These are phyloP conservation scores for Erpornis zantholeuca DNA, from an alignment of 2,113 vertebrate genomes.

Conservation along the genomic window DNA sequence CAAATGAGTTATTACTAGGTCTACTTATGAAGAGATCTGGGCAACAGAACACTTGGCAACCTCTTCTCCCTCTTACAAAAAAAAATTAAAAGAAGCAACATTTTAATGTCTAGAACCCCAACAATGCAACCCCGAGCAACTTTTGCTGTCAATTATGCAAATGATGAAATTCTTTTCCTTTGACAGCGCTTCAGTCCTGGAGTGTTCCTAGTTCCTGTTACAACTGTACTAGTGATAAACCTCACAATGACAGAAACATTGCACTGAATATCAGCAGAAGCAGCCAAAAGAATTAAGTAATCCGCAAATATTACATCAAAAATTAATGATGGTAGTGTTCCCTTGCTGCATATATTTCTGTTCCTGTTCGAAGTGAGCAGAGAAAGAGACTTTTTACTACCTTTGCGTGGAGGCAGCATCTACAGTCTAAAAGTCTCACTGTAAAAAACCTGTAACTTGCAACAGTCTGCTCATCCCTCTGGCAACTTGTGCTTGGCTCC, in stretches of 20 bases:
- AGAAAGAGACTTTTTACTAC: neutral
- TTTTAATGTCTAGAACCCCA: neutral
- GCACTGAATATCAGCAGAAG: neutral
- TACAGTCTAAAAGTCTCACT: neutral
- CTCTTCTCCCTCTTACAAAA: neutral
- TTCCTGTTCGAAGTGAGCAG: neutral
- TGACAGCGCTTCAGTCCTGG: fast-evolving
- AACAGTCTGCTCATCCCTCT: neutral
- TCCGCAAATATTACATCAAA: neutral
- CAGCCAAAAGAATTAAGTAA: neutral
- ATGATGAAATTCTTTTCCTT: neutral
- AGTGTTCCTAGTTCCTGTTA: neutral
- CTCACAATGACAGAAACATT: neutral
- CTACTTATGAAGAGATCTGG: neutral
- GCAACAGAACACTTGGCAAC: neutral
- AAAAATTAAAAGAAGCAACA: neutral
- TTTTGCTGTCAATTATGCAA: neutral
- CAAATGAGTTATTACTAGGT: neutral
- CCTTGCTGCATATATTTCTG: neutral
- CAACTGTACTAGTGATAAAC: neutral
- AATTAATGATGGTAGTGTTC: neutral
- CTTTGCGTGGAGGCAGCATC: neutral
- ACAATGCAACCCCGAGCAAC: neutral
- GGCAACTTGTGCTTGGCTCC: neutral
- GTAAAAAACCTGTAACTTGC: neutral